These are phyloP conservation scores for Vanessa cardui DNA, from an alignment of 2,888 invertebrate species.

Conservation along the genomic window DNA sequence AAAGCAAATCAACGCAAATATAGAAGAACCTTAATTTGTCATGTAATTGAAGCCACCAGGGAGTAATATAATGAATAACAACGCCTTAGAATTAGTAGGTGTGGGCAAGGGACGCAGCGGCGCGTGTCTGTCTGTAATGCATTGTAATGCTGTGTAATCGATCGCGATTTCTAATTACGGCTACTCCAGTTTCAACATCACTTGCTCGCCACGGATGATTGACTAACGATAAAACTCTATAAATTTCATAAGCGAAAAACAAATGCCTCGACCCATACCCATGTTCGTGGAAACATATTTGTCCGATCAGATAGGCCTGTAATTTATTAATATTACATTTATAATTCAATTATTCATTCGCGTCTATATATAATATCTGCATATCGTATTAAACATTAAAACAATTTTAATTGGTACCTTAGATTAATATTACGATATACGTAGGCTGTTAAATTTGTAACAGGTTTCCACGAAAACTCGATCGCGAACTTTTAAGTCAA, in stretches of 20 bases:
- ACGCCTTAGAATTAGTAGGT: neutral
- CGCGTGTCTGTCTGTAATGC: slow-evolving; percentile 30
- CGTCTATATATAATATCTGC: no score
- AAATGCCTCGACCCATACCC: neutral
- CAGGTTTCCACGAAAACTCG: neutral
- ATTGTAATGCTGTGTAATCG: slow-evolving; percentile 31
- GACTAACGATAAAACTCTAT: slow-evolving; percentile 8
- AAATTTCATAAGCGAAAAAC: neutral
- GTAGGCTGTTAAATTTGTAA: neutral
- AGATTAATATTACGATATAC: neutral
- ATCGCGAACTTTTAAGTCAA: neutral
- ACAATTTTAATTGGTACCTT: no score
- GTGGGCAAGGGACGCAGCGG: slow-evolving; percentile 18
- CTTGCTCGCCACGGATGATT: slow-evolving; percentile 13
- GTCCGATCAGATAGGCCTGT: no score
- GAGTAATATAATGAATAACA: neutral
- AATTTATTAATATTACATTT: no score
- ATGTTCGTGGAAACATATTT: neutral
- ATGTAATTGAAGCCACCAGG: neutral
- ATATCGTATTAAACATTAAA: no score
- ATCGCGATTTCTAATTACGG: slow-evolving; percentile 43
- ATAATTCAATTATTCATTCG: no score
- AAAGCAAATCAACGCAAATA: no score
- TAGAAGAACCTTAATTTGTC: no score
- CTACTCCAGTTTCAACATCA: slow-evolving; percentile 31